Evolutionary conservation across 2,888 invertebrate species (phyloP).

Genomic region (Cryptocephalus moraei): DNA sequence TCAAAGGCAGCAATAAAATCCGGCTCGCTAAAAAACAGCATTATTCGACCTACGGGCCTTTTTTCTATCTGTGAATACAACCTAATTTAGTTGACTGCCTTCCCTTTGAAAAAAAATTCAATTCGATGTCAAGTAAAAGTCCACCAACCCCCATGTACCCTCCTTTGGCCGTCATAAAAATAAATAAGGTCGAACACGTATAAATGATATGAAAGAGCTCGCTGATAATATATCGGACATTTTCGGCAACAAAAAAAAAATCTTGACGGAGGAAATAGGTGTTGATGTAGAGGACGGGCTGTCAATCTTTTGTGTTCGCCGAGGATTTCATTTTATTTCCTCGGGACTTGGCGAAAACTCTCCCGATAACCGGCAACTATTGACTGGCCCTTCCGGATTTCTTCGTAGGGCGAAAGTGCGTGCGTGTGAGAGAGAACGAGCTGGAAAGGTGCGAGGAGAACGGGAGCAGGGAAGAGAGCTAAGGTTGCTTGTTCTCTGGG

Average conservation of each 20-base stretch:
- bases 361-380: conserved; percentile 24
- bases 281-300: conserved; percentile 20
- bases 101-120: conserved; percentile 7
- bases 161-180: conserved; percentile 5
- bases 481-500: conserved; percentile 9
- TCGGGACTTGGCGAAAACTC: conserved; percentile 20
- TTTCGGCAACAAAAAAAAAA: conserved; percentile 11
- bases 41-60: neutral
- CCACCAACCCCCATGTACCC: conserved; percentile 3
- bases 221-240: conserved; percentile 14
- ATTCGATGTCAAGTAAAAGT: conserved; percentile 6
- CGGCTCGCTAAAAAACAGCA: too few species aligned
- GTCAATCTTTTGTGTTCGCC: conserved; percentile 25
- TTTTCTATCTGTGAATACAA: neutral
- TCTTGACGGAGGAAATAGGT: conserved; percentile 14
- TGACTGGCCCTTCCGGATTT: conserved; percentile 22
- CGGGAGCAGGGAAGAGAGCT: neutral
- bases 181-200: conserved; percentile 11
- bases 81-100: conserved; percentile 1
- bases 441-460: too few species aligned
- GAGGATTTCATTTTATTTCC: conserved; percentile 29
- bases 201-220: conserved; percentile 11
- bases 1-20: too few species aligned
- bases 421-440: too few species aligned
- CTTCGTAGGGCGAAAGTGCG: too few species aligned